Percentiles rank a stretch among this genome's conserved stretches.
Conservation (phyloP, 2,113 vertebrate genomes). For the Numida meleagris region DNA sequence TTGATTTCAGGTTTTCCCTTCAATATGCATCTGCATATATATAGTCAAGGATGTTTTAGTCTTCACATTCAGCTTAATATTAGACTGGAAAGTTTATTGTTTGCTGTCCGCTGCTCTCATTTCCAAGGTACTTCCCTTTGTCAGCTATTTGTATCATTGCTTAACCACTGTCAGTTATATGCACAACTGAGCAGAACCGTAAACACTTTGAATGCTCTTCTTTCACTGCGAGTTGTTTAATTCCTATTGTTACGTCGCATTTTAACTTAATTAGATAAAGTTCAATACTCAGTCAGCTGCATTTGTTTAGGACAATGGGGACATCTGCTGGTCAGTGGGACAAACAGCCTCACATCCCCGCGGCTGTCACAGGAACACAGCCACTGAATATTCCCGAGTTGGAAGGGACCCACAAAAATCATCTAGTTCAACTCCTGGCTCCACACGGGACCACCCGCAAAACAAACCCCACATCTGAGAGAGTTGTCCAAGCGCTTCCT, state of each 20-base stretch:
- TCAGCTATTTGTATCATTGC: neutral
- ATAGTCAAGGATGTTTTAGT: neutral
- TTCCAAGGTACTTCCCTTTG: neutral
- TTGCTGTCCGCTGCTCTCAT: neutral
- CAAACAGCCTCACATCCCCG: neutral
- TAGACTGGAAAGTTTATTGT: neutral
- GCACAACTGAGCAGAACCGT: neutral
- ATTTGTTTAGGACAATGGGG: neutral
- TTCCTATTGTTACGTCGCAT: neutral
- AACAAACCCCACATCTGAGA: neutral
- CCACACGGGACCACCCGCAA: no score
- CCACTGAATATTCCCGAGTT: neutral
- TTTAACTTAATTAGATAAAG: neutral
- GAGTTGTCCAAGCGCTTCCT: neutral
- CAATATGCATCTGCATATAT: neutral
- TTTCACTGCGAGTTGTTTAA: neutral
- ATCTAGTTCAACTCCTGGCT: neutral
- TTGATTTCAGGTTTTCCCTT: neutral
- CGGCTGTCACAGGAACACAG: neutral
- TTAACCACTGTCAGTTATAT: neutral
- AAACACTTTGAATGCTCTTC: neutral
- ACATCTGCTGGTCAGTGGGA: neutral
- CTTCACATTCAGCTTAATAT: neutral
- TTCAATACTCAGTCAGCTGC: fast-evolving
- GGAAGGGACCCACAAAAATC: neutral